Base-by-base conservation (phyloP, 1,140 invertebrate genomes). In the Bombus fervidus region DNA sequence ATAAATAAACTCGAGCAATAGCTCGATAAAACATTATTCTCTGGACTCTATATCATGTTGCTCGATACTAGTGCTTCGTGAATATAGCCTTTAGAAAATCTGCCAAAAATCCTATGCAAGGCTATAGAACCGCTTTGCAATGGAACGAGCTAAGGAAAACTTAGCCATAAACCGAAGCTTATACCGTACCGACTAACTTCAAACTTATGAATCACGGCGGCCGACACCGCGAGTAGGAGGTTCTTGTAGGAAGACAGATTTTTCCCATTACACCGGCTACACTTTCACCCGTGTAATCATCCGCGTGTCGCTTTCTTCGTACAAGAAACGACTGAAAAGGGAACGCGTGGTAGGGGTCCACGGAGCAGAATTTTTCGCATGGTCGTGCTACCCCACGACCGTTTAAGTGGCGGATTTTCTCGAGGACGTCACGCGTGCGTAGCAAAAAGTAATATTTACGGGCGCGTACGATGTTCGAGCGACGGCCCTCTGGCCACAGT, bases 371-470 rank as follows among this genome's bases (percentile, higher is more conserved):
- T 85, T 85, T 85, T 80, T 80, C 66, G 66, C 68, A 39, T 31
- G 71, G 18, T 6, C 41, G 41, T 34, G 68, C 22, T 5, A 39
- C n/a, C 18, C 34, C n/a, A 2, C 34, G 78, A 62, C 34, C 83
- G 71, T 81, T 75, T 85, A 85, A 85, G 84, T 75, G 78, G 76
- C 84, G 84, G 78, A 85, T 81, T 85, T 85, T 85, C 84, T 81
- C 72, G 84, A 81, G 78, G 84, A 85, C 71, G 71, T 85, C 71
- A 59, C 84, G n/a, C 37, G 83, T 43, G 57, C 77, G 68, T 75
- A 75, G 79, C 79, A 85, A 85, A 85, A 85, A 85, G 74, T 75
- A 68, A 85, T 85, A 85, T 85, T 85, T 86, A 86, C 81, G 85
- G 81, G 64, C 85, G 72, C 74, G 81, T 78, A 86, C 85, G 78